phyloP scores from a whole-genome alignment of 2,113 vertebrate genomes.

The Anthoscopus minutus region DNA sequence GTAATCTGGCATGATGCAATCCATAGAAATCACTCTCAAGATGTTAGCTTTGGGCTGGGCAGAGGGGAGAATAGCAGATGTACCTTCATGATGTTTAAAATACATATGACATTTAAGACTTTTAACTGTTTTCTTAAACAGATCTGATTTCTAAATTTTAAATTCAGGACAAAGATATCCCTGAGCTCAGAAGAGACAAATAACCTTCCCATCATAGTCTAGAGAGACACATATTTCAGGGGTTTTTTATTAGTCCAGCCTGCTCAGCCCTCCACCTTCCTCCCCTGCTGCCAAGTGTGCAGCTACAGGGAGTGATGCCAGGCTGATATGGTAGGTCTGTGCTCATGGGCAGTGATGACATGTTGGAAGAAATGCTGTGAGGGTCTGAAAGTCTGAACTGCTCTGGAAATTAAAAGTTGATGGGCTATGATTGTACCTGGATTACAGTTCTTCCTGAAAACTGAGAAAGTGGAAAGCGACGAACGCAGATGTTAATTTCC shows the following conservation, averaged over 20 bases:
- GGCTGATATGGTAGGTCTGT: neutral
- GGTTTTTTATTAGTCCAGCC: neutral
- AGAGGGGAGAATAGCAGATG: neutral
- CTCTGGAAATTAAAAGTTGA: neutral
- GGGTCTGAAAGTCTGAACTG: neutral
- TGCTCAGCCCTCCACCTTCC: neutral
- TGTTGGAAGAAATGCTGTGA: neutral
- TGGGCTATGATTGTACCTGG: neutral
- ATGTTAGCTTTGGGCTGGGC: neutral
- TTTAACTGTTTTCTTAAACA: neutral
- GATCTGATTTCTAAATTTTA: neutral
- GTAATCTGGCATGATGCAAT: neutral
- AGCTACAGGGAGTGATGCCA: neutral
- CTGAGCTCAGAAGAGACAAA: neutral
- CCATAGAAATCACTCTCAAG: neutral
- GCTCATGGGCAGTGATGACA: neutral
- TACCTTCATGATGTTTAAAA: neutral
- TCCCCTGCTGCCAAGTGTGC: neutral
- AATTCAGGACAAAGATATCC: neutral
- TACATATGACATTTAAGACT: neutral
- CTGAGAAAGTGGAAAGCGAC: neutral
- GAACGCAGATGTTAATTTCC: neutral
- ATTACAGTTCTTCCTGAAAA: neutral
- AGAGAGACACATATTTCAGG: neutral
- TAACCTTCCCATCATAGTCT: neutral